Conservation (phyloP, 2,888 invertebrate species). For the Metacarcinus magister region DNA sequence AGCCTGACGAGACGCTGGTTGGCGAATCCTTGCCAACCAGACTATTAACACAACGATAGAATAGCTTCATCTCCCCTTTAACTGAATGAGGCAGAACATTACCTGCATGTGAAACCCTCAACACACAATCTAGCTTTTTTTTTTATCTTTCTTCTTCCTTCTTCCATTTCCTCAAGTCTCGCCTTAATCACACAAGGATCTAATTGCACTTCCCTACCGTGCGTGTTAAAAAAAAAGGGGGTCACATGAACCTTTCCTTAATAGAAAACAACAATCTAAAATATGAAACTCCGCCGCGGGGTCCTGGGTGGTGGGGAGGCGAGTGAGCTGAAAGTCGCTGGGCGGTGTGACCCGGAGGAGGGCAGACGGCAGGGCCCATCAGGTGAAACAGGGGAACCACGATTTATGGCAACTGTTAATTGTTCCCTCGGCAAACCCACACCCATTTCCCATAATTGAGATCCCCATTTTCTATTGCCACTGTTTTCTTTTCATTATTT, state of each 20-base stretch:
- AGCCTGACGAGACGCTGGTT: neutral
- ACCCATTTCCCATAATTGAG: conserved; percentile 76
- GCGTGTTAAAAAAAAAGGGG: conserved; percentile 41
- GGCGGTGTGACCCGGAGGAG: conserved; percentile 16
- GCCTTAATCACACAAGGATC: conserved; percentile 49
- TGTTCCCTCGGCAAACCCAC: conserved; percentile 67
- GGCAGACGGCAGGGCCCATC: conserved; percentile 26
- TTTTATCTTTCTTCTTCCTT: conserved; percentile 9
- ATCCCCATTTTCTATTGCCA: conserved; percentile 74
- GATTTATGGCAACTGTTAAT: conserved; percentile 73
- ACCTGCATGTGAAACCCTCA: conserved; percentile 42
- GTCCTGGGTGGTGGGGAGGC: conserved; percentile 18
- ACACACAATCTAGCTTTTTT: conserved; percentile 29
- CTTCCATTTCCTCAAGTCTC: conserved; percentile 35
- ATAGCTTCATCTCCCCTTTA: conserved; percentile 49
- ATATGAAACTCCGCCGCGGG: conserved; percentile 49
- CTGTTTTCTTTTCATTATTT: conserved; percentile 78
- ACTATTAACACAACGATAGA: conserved; percentile 32
- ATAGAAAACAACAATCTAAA: conserved; percentile 50
- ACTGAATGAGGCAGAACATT: conserved; percentile 42
- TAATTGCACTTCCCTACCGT: conserved; percentile 27
- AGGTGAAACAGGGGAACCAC: conserved; percentile 47
- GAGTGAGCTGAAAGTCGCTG: neutral
- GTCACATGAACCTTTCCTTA: conserved; percentile 19
- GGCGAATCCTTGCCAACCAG: conserved; percentile 37